A percentile compares a stretch with the other conserved stretches of the same genome.
Evolutionary conservation across 1,140 invertebrate genomes (phyloP).

Genomic region (Venustaconcha ellipsiformis): DNA sequence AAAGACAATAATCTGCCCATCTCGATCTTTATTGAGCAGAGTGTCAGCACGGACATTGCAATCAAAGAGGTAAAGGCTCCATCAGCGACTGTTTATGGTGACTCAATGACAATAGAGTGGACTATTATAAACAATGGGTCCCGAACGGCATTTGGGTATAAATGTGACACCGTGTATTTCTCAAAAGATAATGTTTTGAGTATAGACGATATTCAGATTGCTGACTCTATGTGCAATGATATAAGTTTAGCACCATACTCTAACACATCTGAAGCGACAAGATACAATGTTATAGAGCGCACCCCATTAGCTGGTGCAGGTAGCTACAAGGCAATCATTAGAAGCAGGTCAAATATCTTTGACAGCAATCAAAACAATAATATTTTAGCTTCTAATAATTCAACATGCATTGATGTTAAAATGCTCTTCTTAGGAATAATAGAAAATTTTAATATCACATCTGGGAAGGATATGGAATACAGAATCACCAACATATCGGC

Average conservation of each 20-base stretch:
- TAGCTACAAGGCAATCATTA: constrained; percentile 2
- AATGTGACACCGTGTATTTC: constrained; percentile 21
- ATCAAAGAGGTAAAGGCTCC: background rate
- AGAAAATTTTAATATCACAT: background rate
- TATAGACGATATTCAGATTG: constrained; percentile 4
- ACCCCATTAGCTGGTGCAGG: background rate
- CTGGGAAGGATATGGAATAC: background rate
- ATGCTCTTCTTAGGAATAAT: background rate
- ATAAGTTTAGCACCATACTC: background rate
- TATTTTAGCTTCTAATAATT: background rate
- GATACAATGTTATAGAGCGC: background rate
- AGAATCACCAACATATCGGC: background rate
- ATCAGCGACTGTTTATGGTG: background rate
- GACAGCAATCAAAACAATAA: constrained; percentile 12
- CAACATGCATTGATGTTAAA: background rate
- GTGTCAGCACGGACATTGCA: constrained; percentile 2
- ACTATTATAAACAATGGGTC: constrained; percentile 8
- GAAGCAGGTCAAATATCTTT: constrained; percentile 10
- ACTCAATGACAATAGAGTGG: constrained; percentile 1
- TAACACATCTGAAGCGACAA: background rate
- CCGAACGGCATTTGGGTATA: background rate
- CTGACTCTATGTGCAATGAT: background rate
- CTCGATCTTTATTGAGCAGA: background rate
- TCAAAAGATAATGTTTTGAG: constrained; percentile 7
- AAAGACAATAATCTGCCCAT: constrained; percentile 6